Evolutionary conservation across 2,113 vertebrate species (phyloP), one percentile per base, ranked within the genome.

Genomic region (Eclectus roratus): DNA sequence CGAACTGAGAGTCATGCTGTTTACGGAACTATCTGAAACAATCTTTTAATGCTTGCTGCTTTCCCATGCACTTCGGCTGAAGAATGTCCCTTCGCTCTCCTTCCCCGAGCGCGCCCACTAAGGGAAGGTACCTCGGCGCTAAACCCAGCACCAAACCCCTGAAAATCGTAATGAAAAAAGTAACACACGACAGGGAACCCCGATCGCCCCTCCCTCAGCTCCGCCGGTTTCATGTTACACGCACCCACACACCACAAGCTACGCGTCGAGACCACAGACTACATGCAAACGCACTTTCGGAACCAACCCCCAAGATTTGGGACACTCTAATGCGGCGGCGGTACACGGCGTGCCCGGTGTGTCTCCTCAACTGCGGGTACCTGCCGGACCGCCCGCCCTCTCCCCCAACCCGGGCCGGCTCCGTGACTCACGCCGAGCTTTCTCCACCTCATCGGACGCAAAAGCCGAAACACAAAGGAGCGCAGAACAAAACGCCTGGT

Each of bases 141-240:
- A 25, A 31, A 55, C 0, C 37, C 7, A 2, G 10, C 31, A 35
- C 0, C 33, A 9, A 28, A 0, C 3, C 17, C 21, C 7, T 2
- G 9, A 9, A 25, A 78, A 72, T 4, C 15, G 4, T 16, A 11
- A 1, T 0, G 19, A 25, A 28, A 43, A 2, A 1, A 3, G 11
- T 0, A 33, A 16, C 27, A 44, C 0, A 3, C 0, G 28, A 3
- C 41, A 1, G 49, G 20, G 5, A 35, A 35, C 1, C 2, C 41
- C 1, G 33, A 16, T 3, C 3, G 24, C 3, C 3, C 3, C 41
- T 25, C 29, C 49, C 6, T 3, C 69, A 8, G 1, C 63, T 2
- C 18, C 0, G n/a, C 49, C 3, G 21, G 4, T 28, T 2, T 3
- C 47, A 4, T 35, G 3, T 1, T 21, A 5, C 20, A 2, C 2